phyloP scores from a whole-genome alignment of 2,888 invertebrate genomes.

The Ischnura elegans region DNA sequence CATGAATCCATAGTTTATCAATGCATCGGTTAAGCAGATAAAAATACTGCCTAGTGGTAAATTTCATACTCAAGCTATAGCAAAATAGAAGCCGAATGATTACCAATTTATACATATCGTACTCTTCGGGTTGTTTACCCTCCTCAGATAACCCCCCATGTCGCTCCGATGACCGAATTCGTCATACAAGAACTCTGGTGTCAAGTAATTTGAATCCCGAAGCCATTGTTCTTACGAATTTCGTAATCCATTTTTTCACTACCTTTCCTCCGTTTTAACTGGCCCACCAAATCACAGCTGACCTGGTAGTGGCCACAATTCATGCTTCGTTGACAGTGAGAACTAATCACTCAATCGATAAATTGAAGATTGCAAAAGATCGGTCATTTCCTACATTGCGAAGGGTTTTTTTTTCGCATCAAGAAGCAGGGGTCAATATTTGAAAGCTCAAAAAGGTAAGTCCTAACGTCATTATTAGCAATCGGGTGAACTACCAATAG shows the following conservation, averaged over 20 bases:
- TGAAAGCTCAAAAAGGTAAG: not conserved
- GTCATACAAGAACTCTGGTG: not conserved
- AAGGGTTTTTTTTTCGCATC: not conserved
- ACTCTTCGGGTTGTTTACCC: no score
- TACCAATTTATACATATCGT: no score
- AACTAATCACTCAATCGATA: not conserved
- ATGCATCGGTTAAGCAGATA: no score
- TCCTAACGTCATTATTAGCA: not conserved
- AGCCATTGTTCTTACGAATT: not conserved
- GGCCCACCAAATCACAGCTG: not conserved
- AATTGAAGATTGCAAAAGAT: not conserved
- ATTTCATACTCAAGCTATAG: no score
- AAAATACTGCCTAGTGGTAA: no score
- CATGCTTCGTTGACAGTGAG: not conserved
- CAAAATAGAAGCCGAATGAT: no score
- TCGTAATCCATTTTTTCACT: not conserved
- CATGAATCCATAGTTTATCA: no score
- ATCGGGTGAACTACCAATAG: no score
- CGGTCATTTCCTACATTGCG: not conserved
- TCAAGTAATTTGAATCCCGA: not conserved
- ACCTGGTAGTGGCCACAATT: not conserved
- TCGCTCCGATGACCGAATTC: no score
- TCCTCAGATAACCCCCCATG: no score
- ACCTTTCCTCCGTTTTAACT: not conserved
- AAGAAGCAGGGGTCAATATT: not conserved